Conservation (phyloP, 2,888 invertebrate genomes). For the Sussaba pulchella region DNA sequence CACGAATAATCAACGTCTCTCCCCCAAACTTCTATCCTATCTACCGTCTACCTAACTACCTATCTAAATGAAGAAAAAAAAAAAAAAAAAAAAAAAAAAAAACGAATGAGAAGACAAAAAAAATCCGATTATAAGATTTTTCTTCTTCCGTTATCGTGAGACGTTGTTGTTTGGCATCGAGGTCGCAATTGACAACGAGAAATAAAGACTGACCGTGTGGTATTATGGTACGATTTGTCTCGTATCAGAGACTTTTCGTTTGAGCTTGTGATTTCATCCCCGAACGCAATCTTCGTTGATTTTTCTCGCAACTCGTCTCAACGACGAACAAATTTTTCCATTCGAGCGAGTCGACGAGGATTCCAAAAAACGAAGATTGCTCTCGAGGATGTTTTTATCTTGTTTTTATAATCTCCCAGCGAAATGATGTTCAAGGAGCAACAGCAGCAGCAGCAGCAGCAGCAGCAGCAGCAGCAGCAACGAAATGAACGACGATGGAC, state of each 20-base stretch:
- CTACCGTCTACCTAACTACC: slow-evolving; percentile 56
- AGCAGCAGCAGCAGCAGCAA: slow-evolving; percentile 10
- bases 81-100: slow-evolving; percentile 51
- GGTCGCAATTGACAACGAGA: slow-evolving; percentile 43
- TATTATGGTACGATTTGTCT: slow-evolving; percentile 22
- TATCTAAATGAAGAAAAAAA: slow-evolving; percentile 42
- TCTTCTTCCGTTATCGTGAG: slow-evolving; percentile 9
- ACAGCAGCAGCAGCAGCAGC: neutral
- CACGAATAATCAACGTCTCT: neutral
- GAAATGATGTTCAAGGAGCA: slow-evolving; percentile 21
- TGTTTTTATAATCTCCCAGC: slow-evolving; percentile 7
- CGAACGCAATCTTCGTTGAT: slow-evolving; percentile 26
- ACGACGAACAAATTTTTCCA: no score
- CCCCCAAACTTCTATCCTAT: slow-evolving; percentile 28
- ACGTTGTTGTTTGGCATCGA: slow-evolving; percentile 32
- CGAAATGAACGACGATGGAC: neutral
- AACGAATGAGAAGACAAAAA: slow-evolving; percentile 49
- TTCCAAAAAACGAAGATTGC: no score
- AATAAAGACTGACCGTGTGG: slow-evolving; percentile 42
- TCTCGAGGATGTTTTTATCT: slow-evolving; percentile 14
- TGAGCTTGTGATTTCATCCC: slow-evolving; percentile 58
- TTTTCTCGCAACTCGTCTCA: no score
- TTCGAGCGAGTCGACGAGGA: no score
- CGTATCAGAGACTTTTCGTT: slow-evolving; percentile 44
- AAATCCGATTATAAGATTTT: slow-evolving; percentile 37